Percentiles rank a stretch among this genome's conserved stretches.
phyloP scores from a whole-genome alignment of 1,140 invertebrate species.

The Drosophila repleta region DNA sequence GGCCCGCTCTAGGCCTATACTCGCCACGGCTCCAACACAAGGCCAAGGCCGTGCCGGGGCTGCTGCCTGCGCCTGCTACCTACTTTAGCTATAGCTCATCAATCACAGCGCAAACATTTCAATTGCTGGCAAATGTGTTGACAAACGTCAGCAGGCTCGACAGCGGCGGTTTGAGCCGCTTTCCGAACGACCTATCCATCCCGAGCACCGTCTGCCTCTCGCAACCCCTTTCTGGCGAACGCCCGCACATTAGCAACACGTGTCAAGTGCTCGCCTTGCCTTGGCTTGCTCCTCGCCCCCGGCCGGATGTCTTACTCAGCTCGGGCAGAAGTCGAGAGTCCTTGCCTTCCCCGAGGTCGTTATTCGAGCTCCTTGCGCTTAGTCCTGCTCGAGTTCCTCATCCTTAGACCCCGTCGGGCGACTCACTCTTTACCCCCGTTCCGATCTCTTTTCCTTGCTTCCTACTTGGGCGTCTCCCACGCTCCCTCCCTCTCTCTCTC shows the following conservation, averaged over 20 bases:
- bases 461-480: too few species aligned
- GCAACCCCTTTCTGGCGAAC: not conserved
- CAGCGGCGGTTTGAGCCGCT: not conserved
- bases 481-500: too few species aligned
- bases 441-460: too few species aligned
- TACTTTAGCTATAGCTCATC: conserved; percentile 24
- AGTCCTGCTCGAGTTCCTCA: too few species aligned
- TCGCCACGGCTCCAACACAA: too few species aligned
- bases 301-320: too few species aligned
- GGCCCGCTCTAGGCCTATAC: not conserved
- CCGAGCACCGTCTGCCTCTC: conserved; percentile 7
- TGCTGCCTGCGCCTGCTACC: not conserved
- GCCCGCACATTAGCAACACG: conserved; percentile 73
- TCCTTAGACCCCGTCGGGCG: too few species aligned
- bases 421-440: not conserved
- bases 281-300: not conserved
- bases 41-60: too few species aligned
- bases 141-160: conserved; percentile 34
- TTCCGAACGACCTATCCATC: not conserved
- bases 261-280: conserved; percentile 55
- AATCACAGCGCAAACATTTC: conserved; percentile 49
- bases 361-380: too few species aligned
- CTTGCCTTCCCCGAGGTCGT: too few species aligned
- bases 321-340: too few species aligned
- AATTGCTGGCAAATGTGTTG: conserved; percentile 52